Evolutionary conservation across 1,140 invertebrate species (phyloP), one percentile per base, ranked within the genome.

Genomic region (Myzus persicae): DNA sequence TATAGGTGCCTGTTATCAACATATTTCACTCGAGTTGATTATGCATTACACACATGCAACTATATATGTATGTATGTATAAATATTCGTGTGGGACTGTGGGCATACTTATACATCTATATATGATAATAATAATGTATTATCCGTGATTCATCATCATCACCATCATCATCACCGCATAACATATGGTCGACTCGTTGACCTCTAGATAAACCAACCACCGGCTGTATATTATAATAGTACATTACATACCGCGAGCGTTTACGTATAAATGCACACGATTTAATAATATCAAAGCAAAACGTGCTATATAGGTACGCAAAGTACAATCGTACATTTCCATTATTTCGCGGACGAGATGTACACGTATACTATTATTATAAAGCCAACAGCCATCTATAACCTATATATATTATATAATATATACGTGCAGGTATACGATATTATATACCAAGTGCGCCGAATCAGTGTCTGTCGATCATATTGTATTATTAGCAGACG

Each of bases 151-250:
- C n/a, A 89, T 89, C 18, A 88, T 88, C 31, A 46, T 46, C 26
- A 48, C 36, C 36, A 42, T 88, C 85, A 20, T 46, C 42, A 14
- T 88, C 44, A 38, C 48, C 46, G 7, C 20, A 40, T 24, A 89
- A 89, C 88, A 89, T 89, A 89, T 89, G 88, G 88, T 89, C 46
- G 88, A 89, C 48, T 54, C 48, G 88, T 54, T 89, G 88, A 89
- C 88, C 88, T 89, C 88, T 54, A 89, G 48, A 89, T 54, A 89
- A 88, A 51, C 88, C 48, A 51, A 51, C 88, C 48, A 54, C 46
- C 46, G 59, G 2, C 59, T 59, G 31, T 18, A 76, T 18, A 76
- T 18, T 76, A 76, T n/a, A 76, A 76, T 76, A n/a, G n/a, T 76
- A n/a, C 7, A 31, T n/a, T 48, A 76, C 38, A 76, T 40, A 18